Evolutionary conservation across 2,888 invertebrate genomes (phyloP).

Genomic region (Amblyjoppa proteus): DNA sequence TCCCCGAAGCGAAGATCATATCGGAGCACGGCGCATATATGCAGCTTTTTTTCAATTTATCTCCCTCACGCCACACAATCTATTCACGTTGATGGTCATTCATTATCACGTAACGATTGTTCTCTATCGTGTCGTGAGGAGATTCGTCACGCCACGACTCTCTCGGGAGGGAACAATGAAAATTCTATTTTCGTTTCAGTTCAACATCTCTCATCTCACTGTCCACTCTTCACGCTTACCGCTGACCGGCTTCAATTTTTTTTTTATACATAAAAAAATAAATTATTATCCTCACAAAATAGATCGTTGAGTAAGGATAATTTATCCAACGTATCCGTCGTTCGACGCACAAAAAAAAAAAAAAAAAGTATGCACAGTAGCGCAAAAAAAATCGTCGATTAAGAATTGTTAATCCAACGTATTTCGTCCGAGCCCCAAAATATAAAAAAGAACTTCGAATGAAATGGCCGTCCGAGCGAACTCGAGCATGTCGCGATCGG

Average conservation of each 20-base stretch:
- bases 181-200: slow-evolving; percentile 41
- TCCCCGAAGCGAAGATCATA: slow-evolving; percentile 17
- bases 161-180: background rate
- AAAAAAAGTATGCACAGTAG: background rate
- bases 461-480: slow-evolving; percentile 2
- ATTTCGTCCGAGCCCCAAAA: background rate
- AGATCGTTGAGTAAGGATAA: background rate
- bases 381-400: background rate
- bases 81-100: slow-evolving; percentile 63
- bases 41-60: slow-evolving; percentile 16
- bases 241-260: background rate
- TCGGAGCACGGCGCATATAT: slow-evolving; percentile 13
- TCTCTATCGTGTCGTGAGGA: slow-evolving; percentile 40
- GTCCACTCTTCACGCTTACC: background rate
- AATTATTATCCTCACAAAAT: background rate
- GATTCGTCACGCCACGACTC: slow-evolving; percentile 59
- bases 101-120: slow-evolving; percentile 66
- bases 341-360: background rate
- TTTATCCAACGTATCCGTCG: background rate
- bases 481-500: slow-evolving; percentile 35
- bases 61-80: slow-evolving; percentile 47
- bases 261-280: background rate
- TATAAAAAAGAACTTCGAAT: background rate
- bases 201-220: slow-evolving; percentile 2
- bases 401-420: background rate